Percentiles rank a stretch among this genome's conserved stretches.
Conservation (phyloP, 2,113 vertebrate genomes). For the Spea multiplicata region DNA sequence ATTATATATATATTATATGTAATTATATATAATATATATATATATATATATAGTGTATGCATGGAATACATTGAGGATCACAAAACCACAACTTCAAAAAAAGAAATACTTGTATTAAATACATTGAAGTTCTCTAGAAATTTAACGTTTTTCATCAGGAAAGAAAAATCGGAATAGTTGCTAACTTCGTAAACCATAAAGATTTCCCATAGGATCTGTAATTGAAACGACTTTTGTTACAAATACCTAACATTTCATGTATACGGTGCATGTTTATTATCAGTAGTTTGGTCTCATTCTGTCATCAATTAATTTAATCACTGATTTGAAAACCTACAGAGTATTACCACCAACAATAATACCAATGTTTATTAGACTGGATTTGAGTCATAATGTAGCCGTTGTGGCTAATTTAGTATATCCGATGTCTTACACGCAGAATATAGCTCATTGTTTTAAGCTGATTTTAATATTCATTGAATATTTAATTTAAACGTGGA, state of each 20-base stretch:
- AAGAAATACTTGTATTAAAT: too few species aligned
- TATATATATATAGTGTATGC: background rate
- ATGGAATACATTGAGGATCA: too few species aligned
- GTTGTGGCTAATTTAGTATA: background rate
- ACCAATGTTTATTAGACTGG: background rate
- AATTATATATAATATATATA: background rate
- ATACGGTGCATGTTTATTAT: conserved; percentile 26
- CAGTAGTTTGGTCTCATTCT: conserved; percentile 39
- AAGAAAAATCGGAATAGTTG: too few species aligned
- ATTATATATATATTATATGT: background rate
- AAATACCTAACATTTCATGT: conserved; percentile 23
- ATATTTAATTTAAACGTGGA: background rate
- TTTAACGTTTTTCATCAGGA: too few species aligned
- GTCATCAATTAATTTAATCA: conserved; percentile 45
- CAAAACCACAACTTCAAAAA: too few species aligned
- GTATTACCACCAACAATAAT: background rate
- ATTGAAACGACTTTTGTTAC: conserved; percentile 23
- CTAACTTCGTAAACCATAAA: background rate
- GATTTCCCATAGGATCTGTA: background rate
- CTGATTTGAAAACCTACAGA: conserved; percentile 6
- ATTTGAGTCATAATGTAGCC: background rate
- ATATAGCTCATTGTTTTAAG: too few species aligned
- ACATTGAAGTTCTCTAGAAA: too few species aligned
- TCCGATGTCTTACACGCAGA: background rate
- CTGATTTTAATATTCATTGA: background rate